phyloP scores from a whole-genome alignment of 2,888 invertebrate genomes.

The Steinernema carpocapsae region DNA sequence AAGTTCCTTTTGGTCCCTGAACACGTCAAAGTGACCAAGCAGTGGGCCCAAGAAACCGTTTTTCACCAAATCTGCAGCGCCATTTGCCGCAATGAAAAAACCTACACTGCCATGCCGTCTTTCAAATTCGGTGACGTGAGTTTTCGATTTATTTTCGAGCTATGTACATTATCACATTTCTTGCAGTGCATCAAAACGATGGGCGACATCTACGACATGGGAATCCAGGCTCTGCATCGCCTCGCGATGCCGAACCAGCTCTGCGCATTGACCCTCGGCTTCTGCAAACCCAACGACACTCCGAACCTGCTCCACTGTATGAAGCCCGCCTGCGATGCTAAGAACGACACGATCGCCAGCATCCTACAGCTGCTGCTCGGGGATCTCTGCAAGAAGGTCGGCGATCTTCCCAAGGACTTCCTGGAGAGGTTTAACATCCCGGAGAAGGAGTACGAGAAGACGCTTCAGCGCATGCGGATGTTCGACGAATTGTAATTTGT shows the following conservation, averaged over 20 bases:
- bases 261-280: constrained; percentile 29
- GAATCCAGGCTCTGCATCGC: neutral
- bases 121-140: neutral
- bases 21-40: neutral
- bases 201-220: constrained; percentile 5
- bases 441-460: constrained; percentile 16
- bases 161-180: neutral
- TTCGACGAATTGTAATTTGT: constrained; percentile 32
- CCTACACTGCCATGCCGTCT: no score
- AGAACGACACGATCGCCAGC: neutral
- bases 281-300: constrained; percentile 24
- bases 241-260: constrained; percentile 26
- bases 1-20: neutral
- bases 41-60: neutral
- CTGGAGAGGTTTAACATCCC: constrained; percentile 10
- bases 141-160: neutral
- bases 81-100: neutral
- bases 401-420: neutral
- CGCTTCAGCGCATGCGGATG: constrained; percentile 28
- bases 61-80: constrained; percentile 2
- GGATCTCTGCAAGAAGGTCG: neutral
- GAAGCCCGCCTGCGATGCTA: neutral
- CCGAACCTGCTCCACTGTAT: constrained; percentile 30
- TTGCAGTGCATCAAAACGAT: constrained; percentile 29
- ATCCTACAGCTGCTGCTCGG: neutral